Conservation (phyloP, 2,113 vertebrate genomes). For the Gnathonemus longibarbis region DNA sequence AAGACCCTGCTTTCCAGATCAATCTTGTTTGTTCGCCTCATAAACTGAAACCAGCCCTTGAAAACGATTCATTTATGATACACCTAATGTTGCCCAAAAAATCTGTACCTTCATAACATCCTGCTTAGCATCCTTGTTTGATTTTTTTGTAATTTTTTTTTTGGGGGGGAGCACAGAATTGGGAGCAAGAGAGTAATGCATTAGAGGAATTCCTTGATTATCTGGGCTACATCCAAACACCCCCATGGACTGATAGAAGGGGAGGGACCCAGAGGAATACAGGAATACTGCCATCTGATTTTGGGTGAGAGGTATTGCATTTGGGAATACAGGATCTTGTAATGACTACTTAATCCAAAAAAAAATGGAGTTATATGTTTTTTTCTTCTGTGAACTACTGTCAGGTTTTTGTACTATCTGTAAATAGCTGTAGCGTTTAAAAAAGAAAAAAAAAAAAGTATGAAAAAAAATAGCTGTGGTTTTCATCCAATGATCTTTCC, state of each 20-base stretch:
- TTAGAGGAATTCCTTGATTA: not conserved
- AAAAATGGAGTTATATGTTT: not conserved
- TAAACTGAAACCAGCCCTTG: not conserved
- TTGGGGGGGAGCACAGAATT: not conserved
- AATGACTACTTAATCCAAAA: constrained; percentile 16
- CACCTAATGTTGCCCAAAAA: not conserved
- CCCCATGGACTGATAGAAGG: not conserved
- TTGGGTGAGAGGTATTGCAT: not conserved
- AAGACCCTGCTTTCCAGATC: not conserved
- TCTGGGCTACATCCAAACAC: not conserved
- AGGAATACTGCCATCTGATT: not conserved
- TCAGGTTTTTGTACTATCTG: constrained; percentile 25
- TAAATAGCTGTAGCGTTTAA: constrained; percentile 14
- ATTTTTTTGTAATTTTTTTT: not conserved
- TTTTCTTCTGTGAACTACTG: constrained; percentile 35
- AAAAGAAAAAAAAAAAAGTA: not conserved
- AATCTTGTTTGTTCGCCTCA: not conserved
- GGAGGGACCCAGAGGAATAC: not conserved
- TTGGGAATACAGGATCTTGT: not conserved
- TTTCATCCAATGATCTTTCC: not conserved
- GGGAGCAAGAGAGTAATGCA: not conserved
- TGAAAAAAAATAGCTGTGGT: not conserved
- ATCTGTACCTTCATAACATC: not conserved
- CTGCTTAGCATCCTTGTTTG: not conserved
- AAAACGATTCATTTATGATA: not conserved